A percentile compares a stretch with the other conserved stretches of the same genome.
phyloP scores from a whole-genome alignment of 2,797 vertebrate genomes.

The Peromyscus aztecus region DNA sequence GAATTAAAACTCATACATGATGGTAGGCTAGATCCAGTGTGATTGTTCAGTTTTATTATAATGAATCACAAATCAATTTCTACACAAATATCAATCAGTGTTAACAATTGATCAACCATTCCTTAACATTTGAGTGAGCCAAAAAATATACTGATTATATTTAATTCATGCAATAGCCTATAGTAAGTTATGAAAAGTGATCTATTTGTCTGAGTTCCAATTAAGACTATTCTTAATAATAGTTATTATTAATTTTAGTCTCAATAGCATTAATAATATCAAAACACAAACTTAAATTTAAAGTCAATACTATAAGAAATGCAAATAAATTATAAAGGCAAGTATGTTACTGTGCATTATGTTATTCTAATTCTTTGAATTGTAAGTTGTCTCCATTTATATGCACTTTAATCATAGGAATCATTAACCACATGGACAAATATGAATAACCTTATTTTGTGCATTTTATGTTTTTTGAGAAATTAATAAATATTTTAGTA shows the following conservation, averaged over 20 bases:
- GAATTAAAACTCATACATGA: neutral
- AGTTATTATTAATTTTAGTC: neutral
- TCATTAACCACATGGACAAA: conserved; percentile 84
- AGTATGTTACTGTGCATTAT: conserved; percentile 65
- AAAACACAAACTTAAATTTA: neutral
- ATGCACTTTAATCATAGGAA: conserved; percentile 76
- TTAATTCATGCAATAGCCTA: neutral
- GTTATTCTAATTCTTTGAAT: conserved; percentile 11
- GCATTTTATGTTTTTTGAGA: conserved; percentile 80
- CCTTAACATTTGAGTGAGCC: neutral
- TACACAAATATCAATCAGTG: neutral
- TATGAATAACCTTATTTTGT: conserved; percentile 80
- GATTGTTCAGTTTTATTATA: neutral
- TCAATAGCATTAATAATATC: neutral
- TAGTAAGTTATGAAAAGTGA: neutral
- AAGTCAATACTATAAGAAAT: neutral
- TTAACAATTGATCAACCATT: conserved; percentile 6
- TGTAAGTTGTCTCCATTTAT: conserved; percentile 70
- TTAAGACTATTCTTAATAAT: neutral
- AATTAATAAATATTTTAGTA: conserved; percentile 84
- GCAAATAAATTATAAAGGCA: neutral
- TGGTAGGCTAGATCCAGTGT: neutral
- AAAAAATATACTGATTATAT: neutral
- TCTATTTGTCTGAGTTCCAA: neutral
- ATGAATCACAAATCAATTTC: neutral